Evolutionary conservation across 2,888 invertebrate genomes (phyloP).

Genomic region (Drosophila acutilabella): DNA sequence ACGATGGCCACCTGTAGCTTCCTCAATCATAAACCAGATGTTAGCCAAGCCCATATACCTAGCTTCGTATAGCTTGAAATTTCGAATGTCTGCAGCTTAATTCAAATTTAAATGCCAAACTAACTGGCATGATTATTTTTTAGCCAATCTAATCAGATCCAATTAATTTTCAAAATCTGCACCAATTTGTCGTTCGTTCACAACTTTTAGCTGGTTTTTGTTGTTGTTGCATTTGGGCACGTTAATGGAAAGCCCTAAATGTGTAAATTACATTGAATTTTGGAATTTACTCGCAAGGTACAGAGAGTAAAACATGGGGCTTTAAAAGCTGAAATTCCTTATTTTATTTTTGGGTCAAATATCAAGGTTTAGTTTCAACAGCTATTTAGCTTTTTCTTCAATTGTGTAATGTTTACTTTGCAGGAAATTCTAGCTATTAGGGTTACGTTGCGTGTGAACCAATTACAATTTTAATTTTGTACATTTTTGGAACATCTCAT

Average conservation of each 20-base stretch:
- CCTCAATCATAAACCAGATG: conserved; percentile 41
- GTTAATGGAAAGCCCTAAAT: conserved; percentile 1
- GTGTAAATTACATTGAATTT: conserved; percentile 8
- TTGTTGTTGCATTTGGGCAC: background rate
- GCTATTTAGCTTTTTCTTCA: too few species aligned
- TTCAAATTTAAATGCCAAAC: conserved; percentile 13
- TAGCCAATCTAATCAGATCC: conserved; percentile 8
- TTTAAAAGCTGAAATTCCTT: conserved; percentile 4
- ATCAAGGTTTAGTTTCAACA: background rate
- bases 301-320: conserved; percentile 4
- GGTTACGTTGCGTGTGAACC: too few species aligned
- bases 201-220: background rate
- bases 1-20: conserved; percentile 42
- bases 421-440: too few species aligned
- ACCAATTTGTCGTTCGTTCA: background rate
- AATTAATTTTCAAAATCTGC: conserved; percentile 1
- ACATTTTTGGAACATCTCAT: conserved; percentile 6
- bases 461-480: too few species aligned
- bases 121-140: conserved; percentile 2
- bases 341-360: background rate
- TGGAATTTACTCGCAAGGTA: conserved; percentile 48
- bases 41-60: conserved; percentile 25
- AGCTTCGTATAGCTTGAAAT: background rate
- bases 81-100: conserved; percentile 28
- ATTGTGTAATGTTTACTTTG: too few species aligned